Percentiles rank a stretch among this genome's conserved stretches.
Evolutionary conservation across 2,888 invertebrate species (phyloP).

Genomic region (Hydraecia micacea): DNA sequence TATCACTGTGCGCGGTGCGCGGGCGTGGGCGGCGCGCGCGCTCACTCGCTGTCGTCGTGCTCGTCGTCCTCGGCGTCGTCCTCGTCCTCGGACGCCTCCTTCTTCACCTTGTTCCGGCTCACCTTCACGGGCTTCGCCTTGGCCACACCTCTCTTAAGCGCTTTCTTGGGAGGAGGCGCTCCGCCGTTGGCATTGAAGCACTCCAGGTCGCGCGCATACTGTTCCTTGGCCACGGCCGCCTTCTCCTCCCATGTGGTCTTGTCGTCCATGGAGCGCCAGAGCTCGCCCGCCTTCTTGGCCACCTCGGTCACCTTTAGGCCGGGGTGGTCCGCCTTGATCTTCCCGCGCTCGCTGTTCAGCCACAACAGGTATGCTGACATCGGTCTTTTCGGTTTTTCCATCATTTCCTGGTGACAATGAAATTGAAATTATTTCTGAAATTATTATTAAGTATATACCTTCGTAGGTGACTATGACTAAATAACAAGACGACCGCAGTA

Average conservation of each 20-base stretch:
- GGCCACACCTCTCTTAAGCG: slow-evolving; percentile 82
- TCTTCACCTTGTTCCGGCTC: slow-evolving; percentile 69
- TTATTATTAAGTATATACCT: background rate
- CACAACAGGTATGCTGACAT: slow-evolving; percentile 97
- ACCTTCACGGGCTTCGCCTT: slow-evolving; percentile 71
- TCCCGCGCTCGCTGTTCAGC: slow-evolving; percentile 95
- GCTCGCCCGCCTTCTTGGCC: slow-evolving; percentile 97
- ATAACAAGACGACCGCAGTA: background rate
- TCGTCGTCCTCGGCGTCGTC: slow-evolving; percentile 89
- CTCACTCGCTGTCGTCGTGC: slow-evolving; percentile 84
- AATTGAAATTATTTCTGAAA: slow-evolving; percentile 19
- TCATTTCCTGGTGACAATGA: slow-evolving; percentile 81
- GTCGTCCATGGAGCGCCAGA: slow-evolving; percentile 96
- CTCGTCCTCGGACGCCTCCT: slow-evolving; percentile 86
- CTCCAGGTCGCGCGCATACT: slow-evolving; percentile 95
- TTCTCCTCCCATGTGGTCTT: slow-evolving; percentile 97
- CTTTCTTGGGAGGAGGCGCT: slow-evolving; percentile 83
- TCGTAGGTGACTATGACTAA: background rate
- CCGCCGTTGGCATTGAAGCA: slow-evolving; percentile 94
- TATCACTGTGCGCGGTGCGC: slow-evolving; percentile 18
- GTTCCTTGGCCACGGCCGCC: slow-evolving; percentile 94
- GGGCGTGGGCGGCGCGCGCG: background rate
- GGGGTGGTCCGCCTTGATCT: slow-evolving; percentile 95
- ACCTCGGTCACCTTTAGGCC: slow-evolving; percentile 96
- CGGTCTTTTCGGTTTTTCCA: slow-evolving; percentile 96